These are phyloP conservation scores for Sebastes alutus DNA, from an alignment of 2,797 vertebrate genomes.

Conservation along the genomic window DNA sequence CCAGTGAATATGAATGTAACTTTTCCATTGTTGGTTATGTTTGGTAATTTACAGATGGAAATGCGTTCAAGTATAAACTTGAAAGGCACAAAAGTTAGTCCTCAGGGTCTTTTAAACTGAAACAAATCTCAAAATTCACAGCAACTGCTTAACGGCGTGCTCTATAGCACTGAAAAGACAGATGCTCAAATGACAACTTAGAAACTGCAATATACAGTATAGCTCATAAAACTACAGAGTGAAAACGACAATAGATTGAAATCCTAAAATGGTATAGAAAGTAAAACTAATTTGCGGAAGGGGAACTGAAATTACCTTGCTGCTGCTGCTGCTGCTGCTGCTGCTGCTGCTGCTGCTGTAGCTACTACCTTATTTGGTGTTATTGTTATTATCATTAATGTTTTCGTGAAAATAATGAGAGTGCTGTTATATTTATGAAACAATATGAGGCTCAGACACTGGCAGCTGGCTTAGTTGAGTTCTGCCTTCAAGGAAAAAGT, in stretches of 20 bases:
- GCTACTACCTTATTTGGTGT: not conserved
- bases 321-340: not conserved
- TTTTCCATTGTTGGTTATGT: not conserved
- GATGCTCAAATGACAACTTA: not conserved
- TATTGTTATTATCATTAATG: not conserved
- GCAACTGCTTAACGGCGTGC: not conserved
- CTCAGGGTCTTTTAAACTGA: not conserved
- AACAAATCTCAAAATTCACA: not conserved
- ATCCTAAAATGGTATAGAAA: not conserved
- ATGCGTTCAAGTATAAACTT: not conserved
- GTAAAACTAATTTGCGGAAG: not conserved
- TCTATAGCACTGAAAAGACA: not conserved
- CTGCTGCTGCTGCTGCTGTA: not conserved
- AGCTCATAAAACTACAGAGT: not conserved
- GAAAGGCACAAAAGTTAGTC: not conserved
- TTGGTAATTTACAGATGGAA: not conserved
- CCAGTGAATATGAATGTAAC: not conserved
- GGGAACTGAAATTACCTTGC: not conserved
- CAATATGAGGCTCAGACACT: not conserved
- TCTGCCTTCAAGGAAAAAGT: constrained; percentile 10
- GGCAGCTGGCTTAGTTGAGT: not conserved
- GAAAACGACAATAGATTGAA: not conserved
- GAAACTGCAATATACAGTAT: not conserved
- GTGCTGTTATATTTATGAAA: constrained; percentile 4
- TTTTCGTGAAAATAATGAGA: constrained; percentile 22